Evolutionary conservation across 2,113 vertebrate genomes (phyloP), one percentile per base, ranked within the genome.

Genomic region (Corythornis madagascariensis): DNA sequence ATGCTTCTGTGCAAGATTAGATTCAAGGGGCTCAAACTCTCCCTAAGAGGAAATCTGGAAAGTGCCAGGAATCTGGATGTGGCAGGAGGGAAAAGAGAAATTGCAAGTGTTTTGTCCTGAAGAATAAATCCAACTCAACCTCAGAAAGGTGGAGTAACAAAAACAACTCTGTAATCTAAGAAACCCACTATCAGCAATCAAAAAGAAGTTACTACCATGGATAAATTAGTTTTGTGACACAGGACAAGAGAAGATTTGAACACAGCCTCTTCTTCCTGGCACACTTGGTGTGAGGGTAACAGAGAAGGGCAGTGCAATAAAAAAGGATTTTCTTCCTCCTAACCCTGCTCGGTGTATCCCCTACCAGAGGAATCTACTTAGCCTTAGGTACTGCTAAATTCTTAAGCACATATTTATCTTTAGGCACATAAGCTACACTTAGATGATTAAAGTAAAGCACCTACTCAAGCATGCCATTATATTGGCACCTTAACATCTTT

Each of bases 371-470:
- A 87, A 84, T 66, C 86, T 80, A 12, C 82, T 88, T 80, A 87
- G 94, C 78, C 87, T 87, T 61, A 52, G 71, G 42, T 85, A 80
- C 64, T 31, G 52, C 4, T 1, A 64, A 83, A 77, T 71, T 89
- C 87, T 66, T 93, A 57, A 83, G 78, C 72, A 67, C 47, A 17
- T 83, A 91, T 67, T 92, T 95, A 86, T 88, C 83, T 94, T 83
- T 80, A 65, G 71, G 82, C 67, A 71, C 84, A 83, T 94, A 71
- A 85, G 71, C 74, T 85, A 89, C 74, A 91, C 81, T 87, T 90
- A 48, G 33, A 26, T n/a, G 53, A 56, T 82, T 56, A 70, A 69
- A 91, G 82, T 52, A 89, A 89, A 83, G 84, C 71, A 35, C 19
- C 78, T 70, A 73, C 76, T 86, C 83, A 60, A 71, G 85, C 50